phyloP scores from a whole-genome alignment of 2,888 invertebrate species.

The Drosophila anceps region DNA sequence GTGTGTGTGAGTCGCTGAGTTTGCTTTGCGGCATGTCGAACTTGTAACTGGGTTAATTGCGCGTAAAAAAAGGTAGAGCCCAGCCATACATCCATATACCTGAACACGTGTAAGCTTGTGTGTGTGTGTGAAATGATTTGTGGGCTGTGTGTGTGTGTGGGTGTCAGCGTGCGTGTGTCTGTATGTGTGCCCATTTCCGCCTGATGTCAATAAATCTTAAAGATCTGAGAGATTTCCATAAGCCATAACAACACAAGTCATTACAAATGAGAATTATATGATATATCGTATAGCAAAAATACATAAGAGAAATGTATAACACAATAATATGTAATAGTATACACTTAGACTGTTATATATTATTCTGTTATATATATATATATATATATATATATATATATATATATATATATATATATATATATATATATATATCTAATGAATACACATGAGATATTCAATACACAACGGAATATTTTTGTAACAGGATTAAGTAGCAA shows the following conservation, averaged over 20 bases:
- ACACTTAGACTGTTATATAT: too few species aligned
- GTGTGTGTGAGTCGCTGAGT: slow-evolving; percentile 25
- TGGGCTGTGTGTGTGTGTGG: slow-evolving; percentile 11
- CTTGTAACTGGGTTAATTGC: slow-evolving; percentile 80
- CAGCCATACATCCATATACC: slow-evolving; percentile 10
- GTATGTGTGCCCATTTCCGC: slow-evolving; percentile 57
- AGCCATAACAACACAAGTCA: slow-evolving; percentile 29
- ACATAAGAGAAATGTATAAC: neutral
- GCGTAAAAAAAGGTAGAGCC: slow-evolving; percentile 70
- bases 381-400: neutral
- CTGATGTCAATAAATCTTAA: slow-evolving; percentile 71
- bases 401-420: neutral
- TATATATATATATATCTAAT: too few species aligned
- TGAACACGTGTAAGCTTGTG: slow-evolving; percentile 9
- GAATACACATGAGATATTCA: neutral
- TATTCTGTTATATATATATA: too few species aligned
- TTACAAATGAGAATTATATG: slow-evolving; percentile 2
- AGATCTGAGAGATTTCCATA: slow-evolving; percentile 58
- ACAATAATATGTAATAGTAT: neutral
- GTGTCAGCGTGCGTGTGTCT: slow-evolving; percentile 17
- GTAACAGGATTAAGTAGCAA: too few species aligned
- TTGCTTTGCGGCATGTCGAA: slow-evolving; percentile 76
- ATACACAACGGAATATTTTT: too few species aligned
- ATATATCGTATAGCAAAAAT: neutral
- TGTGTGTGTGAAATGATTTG: slow-evolving; percentile 9